These are phyloP conservation scores for Dipodomys spectabilis DNA, from an alignment of 2,113 vertebrate species.

Conservation along the genomic window DNA sequence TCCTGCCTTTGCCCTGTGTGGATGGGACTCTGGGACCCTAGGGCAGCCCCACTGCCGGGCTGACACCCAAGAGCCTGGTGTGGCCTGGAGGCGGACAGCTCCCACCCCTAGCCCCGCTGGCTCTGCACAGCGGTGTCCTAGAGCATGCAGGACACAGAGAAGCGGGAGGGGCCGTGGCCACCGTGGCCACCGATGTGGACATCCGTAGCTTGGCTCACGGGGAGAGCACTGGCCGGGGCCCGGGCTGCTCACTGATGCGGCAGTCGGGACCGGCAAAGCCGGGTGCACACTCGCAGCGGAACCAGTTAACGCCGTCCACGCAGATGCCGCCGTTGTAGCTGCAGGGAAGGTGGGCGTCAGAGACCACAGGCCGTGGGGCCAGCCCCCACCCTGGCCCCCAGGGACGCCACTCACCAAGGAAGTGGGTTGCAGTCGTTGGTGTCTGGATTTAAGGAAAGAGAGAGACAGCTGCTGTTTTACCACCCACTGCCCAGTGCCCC, in stretches of 20 bases:
- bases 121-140: background rate
- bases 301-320: conserved; percentile 97
- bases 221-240: too few species aligned
- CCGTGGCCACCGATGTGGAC: fast-evolving
- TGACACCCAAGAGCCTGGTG: background rate
- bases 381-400: background rate
- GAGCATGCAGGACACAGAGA: fast-evolving
- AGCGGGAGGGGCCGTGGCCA: fast-evolving
- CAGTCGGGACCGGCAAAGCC: conserved; percentile 98
- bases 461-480: background rate
- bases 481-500: too few species aligned
- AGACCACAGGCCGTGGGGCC: fast-evolving
- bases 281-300: conserved; percentile 94
- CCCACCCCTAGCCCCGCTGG: background rate
- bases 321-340: conserved; percentile 97
- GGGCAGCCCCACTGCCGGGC: background rate
- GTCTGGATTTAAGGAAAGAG: conserved; percentile 85
- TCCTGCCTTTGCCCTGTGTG: fast-evolving
- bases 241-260: conserved; percentile 94
- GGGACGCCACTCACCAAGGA: conserved; percentile 92
- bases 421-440: conserved; percentile 96
- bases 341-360: background rate
- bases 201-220: fast-evolving
- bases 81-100: background rate
- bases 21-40: fast-evolving